Evolutionary conservation across 2,797 vertebrate species (phyloP).

Genomic region (Pipistrellus pygmaeus): DNA sequence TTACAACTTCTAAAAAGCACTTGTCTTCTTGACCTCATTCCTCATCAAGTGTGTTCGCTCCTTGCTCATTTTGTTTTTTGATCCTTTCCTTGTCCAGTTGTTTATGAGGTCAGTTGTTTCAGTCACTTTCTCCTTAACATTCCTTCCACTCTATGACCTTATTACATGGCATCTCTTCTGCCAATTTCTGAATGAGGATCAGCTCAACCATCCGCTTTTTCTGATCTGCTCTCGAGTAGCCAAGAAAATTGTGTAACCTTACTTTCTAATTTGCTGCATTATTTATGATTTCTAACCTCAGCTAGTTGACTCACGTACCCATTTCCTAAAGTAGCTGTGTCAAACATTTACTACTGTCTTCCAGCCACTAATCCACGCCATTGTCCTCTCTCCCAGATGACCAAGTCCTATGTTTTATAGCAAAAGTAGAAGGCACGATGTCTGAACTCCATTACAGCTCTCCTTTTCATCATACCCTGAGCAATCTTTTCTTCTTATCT

Average conservation of each 20-base stretch:
- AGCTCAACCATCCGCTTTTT: conserved; percentile 70
- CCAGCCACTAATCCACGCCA: not conserved
- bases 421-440: not conserved
- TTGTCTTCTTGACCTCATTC: not conserved
- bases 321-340: conserved; percentile 8
- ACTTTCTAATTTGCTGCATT: conserved; percentile 49
- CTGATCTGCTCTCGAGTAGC: conserved; percentile 24
- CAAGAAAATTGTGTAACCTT: conserved; percentile 58
- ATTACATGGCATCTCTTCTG: not conserved
- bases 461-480: not conserved
- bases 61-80: not conserved
- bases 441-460: conserved; percentile 27
- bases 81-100: not conserved
- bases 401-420: not conserved
- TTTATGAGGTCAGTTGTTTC: not conserved
- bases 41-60: not conserved
- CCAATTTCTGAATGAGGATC: not conserved
- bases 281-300: conserved; percentile 60
- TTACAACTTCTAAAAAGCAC: not conserved
- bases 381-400: conserved; percentile 29
- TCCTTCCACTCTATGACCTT: conserved; percentile 51
- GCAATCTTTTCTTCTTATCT: not conserved
- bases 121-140: not conserved
- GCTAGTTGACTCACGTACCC: conserved; percentile 32
- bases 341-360: conserved; percentile 6